These are phyloP conservation scores for Mirounga angustirostris DNA, from an alignment of 2,113 vertebrate species.

Conservation along the genomic window DNA sequence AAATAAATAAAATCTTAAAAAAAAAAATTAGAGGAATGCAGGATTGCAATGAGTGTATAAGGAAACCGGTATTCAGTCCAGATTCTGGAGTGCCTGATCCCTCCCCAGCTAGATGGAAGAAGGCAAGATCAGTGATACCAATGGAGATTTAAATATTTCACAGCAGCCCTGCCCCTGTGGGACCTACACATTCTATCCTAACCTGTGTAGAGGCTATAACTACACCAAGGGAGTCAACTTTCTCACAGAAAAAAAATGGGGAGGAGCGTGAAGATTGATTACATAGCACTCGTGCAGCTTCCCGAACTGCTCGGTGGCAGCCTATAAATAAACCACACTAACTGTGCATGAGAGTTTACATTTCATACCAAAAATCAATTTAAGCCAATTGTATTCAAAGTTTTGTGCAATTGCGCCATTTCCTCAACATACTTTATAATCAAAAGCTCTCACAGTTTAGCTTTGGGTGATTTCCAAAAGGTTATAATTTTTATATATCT, in stretches of 20 bases:
- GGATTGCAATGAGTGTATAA: background rate
- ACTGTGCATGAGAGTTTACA: background rate
- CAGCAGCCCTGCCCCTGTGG: fast-evolving
- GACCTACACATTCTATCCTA: background rate
- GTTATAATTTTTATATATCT: constrained; percentile 60
- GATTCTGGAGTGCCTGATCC: background rate
- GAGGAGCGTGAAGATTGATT: background rate
- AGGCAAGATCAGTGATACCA: background rate
- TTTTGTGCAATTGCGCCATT: background rate
- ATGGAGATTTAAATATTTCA: background rate
- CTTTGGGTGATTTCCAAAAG: constrained; percentile 61
- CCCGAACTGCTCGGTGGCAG: background rate
- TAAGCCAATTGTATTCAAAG: background rate
- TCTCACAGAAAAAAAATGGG: background rate
- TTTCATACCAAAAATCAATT: constrained; percentile 48
- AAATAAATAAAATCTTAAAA: too few relatives aligned
- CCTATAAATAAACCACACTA: background rate
- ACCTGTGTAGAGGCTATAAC: background rate
- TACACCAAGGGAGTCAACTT: background rate
- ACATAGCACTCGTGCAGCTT: background rate
- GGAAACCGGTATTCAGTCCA: background rate
- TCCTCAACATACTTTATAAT: background rate
- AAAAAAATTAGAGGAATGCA: background rate
- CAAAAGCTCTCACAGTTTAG: background rate
- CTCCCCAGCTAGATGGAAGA: background rate